Conservation (phyloP, 2,888 invertebrate species). For the Amblyjoppa fuscipennis region DNA sequence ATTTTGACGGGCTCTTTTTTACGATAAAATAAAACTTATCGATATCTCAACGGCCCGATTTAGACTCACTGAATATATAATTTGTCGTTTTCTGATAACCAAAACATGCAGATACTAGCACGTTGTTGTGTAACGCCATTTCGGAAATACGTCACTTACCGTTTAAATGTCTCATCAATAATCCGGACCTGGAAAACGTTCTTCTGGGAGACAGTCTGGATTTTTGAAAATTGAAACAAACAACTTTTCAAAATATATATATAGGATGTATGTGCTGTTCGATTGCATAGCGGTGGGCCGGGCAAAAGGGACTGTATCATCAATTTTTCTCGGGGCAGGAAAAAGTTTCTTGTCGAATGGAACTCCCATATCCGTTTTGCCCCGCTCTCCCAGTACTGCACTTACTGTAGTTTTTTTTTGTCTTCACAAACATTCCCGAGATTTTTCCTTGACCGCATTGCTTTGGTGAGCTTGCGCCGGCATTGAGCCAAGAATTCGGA, state of each 20-base stretch:
- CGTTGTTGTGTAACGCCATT: background rate
- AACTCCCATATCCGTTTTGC: background rate
- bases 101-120: background rate
- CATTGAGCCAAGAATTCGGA: conserved; percentile 33
- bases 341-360: background rate
- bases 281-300: too few species aligned
- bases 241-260: too few species aligned
- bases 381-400: background rate
- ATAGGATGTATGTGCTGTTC: too few species aligned
- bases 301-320: too few species aligned
- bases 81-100: background rate
- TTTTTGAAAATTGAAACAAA: too few species aligned
- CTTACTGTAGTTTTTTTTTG: conserved; percentile 3
- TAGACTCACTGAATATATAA: background rate
- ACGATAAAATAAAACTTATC: background rate
- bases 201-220: too few species aligned
- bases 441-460: conserved; percentile 22
- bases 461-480: background rate
- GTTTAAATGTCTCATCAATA: too few species aligned
- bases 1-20: background rate
- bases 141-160: too few species aligned
- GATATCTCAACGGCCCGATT: background rate
- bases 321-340: background rate
- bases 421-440: conserved; percentile 11
- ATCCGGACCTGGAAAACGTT: too few species aligned